phyloP scores from a whole-genome alignment of 2,888 invertebrate species.

The Agrochola circellaris region DNA sequence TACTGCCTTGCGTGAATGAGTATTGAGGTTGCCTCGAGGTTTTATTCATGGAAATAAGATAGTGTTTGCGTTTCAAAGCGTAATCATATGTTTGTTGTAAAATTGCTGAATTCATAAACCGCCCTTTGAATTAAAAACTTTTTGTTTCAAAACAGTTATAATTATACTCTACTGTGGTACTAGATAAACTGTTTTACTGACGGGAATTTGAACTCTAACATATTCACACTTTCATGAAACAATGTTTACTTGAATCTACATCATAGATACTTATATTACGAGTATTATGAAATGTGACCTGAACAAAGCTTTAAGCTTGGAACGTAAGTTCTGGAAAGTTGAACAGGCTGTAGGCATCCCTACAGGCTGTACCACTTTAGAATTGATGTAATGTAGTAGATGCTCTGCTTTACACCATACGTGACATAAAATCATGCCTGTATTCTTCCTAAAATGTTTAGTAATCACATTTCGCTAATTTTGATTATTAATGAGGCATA shows the following conservation, averaged over 20 bases:
- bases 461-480: not conserved
- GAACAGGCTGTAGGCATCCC: not conserved
- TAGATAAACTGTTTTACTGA: not conserved
- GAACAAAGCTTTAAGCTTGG: not conserved
- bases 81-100: not conserved
- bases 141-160: not conserved
- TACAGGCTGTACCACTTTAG: not conserved
- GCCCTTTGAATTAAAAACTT: not conserved
- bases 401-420: not conserved
- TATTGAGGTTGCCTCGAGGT: slow-evolving; percentile 47
- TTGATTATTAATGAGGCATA: too few relatives aligned
- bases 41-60: slow-evolving; percentile 16
- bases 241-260: not conserved
- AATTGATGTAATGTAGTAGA: not conserved
- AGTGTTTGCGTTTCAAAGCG: not conserved
- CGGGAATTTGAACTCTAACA: not conserved
- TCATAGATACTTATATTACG: not conserved
- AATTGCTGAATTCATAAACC: not conserved
- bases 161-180: not conserved
- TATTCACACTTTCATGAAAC: too few relatives aligned
- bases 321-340: slow-evolving; percentile 10
- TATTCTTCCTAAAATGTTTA: too few relatives aligned
- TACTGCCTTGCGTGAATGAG: slow-evolving; percentile 47
- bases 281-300: not conserved
- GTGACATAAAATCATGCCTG: not conserved